phyloP scores from a whole-genome alignment of 2,888 invertebrate species.

The Meloe dianella region DNA sequence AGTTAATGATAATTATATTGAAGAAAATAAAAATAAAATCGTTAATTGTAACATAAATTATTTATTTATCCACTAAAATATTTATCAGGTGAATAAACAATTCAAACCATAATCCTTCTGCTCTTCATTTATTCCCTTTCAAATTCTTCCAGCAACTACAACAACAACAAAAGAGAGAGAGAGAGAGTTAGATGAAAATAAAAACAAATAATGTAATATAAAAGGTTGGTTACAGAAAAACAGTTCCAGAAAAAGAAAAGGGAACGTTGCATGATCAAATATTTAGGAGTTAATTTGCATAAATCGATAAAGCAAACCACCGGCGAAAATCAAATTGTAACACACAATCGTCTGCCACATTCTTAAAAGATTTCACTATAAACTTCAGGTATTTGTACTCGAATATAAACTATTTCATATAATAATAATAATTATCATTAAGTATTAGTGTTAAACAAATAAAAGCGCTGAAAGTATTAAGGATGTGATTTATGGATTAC shows the following conservation, averaged over 20 bases:
- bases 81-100: too few species aligned
- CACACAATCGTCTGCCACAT: conserved; percentile 1
- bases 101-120: too few species aligned
- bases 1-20: background rate
- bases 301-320: conserved; percentile 38
- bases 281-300: conserved; percentile 36
- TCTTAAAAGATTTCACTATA: background rate
- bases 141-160: background rate
- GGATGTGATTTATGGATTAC: background rate
- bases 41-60: too few species aligned
- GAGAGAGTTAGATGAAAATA: background rate
- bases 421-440: background rate
- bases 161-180: background rate
- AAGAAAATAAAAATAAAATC: background rate
- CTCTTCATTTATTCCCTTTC: background rate
- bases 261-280: conserved; percentile 10
- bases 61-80: too few species aligned
- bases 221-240: conserved; percentile 7
- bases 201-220: conserved; percentile 1
- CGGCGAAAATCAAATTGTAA: conserved; percentile 33
- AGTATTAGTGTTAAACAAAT: background rate
- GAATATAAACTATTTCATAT: background rate
- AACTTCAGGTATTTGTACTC: background rate
- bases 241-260: background rate
- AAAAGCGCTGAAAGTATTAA: background rate